Percentiles rank a stretch among this genome's conserved stretches.
These are phyloP conservation scores for Minunthozetes semirufus DNA, from an alignment of 2,888 invertebrate species.

Conservation along the genomic window DNA sequence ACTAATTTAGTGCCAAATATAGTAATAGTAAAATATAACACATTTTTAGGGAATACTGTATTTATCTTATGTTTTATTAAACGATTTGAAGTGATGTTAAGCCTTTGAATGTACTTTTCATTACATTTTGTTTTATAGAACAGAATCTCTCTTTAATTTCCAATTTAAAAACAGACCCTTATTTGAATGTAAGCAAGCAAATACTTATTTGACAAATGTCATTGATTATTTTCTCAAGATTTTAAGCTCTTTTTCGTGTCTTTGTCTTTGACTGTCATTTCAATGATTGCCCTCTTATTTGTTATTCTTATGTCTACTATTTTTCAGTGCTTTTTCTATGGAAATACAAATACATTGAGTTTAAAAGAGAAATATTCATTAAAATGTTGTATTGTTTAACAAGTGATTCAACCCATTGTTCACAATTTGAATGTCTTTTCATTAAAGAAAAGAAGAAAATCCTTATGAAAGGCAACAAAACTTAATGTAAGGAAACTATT, in stretches of 20 bases:
- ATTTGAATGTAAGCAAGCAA: background rate
- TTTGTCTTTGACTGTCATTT: background rate
- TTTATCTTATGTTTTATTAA: no score
- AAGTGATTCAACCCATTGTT: constrained; percentile 2
- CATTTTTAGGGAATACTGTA: no score
- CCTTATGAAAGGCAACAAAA: background rate
- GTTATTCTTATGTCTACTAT: no score
- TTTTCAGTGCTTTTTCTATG: no score
- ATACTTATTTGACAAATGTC: background rate
- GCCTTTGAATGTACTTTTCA: no score
- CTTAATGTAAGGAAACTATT: background rate
- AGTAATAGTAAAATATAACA: no score
- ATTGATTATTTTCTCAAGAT: background rate
- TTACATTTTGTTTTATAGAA: no score
- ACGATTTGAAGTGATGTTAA: no score
- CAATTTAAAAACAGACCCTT: background rate
- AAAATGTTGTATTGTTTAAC: background rate
- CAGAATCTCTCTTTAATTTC: background rate
- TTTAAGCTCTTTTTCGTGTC: background rate
- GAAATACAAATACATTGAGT: background rate
- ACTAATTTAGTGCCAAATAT: background rate
- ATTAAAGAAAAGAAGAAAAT: background rate
- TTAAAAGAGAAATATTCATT: constrained; percentile 10
- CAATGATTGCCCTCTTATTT: no score
- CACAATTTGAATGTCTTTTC: background rate